Evolutionary conservation across 2,888 invertebrate genomes (phyloP).

Genomic region (Leuctra nigra): DNA sequence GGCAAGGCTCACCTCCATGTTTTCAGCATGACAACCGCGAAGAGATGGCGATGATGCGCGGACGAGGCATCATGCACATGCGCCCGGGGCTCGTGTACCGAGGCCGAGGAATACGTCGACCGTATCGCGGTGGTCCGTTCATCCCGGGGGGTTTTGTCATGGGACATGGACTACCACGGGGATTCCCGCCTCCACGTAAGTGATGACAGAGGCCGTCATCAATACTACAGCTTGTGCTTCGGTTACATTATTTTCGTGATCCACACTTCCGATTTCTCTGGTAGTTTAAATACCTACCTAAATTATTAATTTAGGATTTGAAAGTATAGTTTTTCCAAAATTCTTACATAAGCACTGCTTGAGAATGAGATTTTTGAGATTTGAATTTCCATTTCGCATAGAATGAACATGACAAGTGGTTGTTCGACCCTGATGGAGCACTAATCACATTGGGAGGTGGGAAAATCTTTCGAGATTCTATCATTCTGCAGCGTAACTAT

Average conservation of each 20-base stretch:
- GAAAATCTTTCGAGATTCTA: too few species aligned
- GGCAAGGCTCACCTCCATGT: background rate
- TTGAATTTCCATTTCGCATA: too few species aligned
- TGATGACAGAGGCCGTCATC: background rate
- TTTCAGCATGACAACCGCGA: constrained; percentile 29
- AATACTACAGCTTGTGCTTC: background rate
- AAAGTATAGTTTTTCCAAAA: background rate
- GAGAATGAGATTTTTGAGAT: too few species aligned
- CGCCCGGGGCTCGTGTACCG: background rate
- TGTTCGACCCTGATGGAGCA: too few species aligned
- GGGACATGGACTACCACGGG: constrained; percentile 6
- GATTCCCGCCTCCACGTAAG: constrained; percentile 23
- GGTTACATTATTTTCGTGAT: too few species aligned
- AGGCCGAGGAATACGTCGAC: constrained; percentile 2
- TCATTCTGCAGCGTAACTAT: too few species aligned
- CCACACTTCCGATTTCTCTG: too few species aligned
- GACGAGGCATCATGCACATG: constrained; percentile 15
- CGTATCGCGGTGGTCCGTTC: constrained; percentile 8
- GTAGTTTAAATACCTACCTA: too few species aligned
- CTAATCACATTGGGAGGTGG: too few species aligned
- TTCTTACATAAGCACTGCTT: background rate
- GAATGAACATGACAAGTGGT: too few species aligned
- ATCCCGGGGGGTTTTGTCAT: constrained; percentile 14
- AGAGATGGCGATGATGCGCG: constrained; percentile 19
- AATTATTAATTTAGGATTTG: background rate